A percentile compares a stretch with the other conserved stretches of the same genome.
Evolutionary conservation across 1,140 invertebrate species (phyloP).

Genomic region (Monochamus saltuarius): DNA sequence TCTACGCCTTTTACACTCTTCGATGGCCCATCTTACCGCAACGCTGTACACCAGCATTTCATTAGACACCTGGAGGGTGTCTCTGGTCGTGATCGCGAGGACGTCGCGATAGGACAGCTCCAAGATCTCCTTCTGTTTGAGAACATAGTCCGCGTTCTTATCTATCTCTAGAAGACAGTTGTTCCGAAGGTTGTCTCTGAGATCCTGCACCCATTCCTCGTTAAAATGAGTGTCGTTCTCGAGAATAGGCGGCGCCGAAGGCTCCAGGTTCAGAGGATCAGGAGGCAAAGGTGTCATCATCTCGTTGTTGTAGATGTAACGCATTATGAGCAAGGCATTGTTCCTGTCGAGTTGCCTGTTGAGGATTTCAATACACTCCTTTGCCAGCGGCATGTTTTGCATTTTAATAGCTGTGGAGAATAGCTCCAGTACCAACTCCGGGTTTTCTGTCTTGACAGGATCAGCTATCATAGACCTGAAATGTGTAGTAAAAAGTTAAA

Average conservation of each 20-base stretch:
- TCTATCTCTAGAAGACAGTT: constrained; percentile 47
- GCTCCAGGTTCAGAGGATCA: constrained; percentile 39
- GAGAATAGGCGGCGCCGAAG: constrained; percentile 46
- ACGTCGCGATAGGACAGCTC: constrained; percentile 44
- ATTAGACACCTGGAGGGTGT: constrained; percentile 41
- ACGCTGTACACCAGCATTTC: constrained; percentile 44
- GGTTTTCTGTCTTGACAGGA: constrained; percentile 39
- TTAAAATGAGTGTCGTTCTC: constrained; percentile 42
- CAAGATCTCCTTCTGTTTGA: constrained; percentile 43
- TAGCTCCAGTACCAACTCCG: constrained; percentile 38
- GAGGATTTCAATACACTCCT: constrained; percentile 45
- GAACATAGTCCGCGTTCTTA: constrained; percentile 42
- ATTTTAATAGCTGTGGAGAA: constrained; percentile 42
- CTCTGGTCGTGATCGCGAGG: constrained; percentile 38
- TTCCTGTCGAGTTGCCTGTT: constrained; percentile 38
- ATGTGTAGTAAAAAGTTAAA: constrained; percentile 14
- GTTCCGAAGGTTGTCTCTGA: constrained; percentile 40
- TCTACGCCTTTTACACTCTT: constrained; percentile 31
- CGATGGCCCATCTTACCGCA: constrained; percentile 42
- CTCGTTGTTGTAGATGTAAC: constrained; percentile 35
- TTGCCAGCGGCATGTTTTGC: constrained; percentile 45
- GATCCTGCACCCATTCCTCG: constrained; percentile 44
- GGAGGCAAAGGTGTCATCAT: constrained; percentile 25
- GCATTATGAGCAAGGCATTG: constrained; percentile 40
- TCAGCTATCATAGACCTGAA: constrained; percentile 46